Evolutionary conservation across 37 sponge, comb jelly and placozoan species (phyloP).

Genomic region (Dysidea cf. avara): DNA sequence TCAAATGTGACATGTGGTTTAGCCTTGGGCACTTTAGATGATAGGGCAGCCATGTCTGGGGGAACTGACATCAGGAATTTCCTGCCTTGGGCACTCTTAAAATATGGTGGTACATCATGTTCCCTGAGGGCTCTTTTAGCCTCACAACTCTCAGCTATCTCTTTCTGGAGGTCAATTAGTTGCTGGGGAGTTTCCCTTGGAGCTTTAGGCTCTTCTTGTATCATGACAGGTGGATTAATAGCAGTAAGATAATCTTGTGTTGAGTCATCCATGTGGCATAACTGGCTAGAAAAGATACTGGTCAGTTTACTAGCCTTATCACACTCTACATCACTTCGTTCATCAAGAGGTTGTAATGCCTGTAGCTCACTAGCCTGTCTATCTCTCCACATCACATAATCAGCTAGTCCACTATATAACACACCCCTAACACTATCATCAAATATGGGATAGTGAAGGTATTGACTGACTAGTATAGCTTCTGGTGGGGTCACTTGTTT

Average conservation of each 20-base stretch:
- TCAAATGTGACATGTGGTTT: background rate
- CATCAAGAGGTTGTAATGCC: too few species aligned
- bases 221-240: too few species aligned
- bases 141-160: conserved; percentile 40
- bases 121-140: conserved; percentile 39
- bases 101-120: conserved; percentile 65
- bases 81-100: conserved; percentile 49
- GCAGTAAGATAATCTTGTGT: too few species aligned
- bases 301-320: conserved; percentile 1
- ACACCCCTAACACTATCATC: background rate
- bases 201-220: background rate
- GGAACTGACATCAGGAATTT: conserved; percentile 34
- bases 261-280: too few species aligned
- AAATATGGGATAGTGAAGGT: conserved; percentile 16
- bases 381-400: conserved; percentile 32
- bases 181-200: conserved; percentile 2
- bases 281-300: too few species aligned
- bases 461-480: conserved; percentile 50
- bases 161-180: conserved; percentile 12
- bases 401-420: conserved; percentile 4
- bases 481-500: background rate
- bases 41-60: conserved; percentile 39
- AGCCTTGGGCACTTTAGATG: conserved; percentile 32
- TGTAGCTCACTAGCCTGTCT: conserved; percentile 16
- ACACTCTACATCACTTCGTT: conserved; percentile 32